Base-by-base conservation (phyloP, 2,797 vertebrate genomes). In the Psittacula derbiana region DNA sequence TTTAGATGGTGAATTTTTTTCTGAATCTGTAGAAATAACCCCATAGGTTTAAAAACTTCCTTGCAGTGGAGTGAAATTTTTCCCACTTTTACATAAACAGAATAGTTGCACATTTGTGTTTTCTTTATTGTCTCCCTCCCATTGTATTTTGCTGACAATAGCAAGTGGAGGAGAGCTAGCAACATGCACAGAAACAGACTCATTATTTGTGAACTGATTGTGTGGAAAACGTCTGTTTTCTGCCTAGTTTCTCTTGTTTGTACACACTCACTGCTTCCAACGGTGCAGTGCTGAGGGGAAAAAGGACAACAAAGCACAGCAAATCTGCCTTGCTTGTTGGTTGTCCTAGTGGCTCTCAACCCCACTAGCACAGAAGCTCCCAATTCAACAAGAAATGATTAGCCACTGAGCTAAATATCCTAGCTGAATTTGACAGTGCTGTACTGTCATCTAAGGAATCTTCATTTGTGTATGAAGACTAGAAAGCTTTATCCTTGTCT, bases 231-330 rank as follows among this genome's bases (percentile, higher is more conserved):
- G 75, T 88, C 67, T 92, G 81, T 92, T 91, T 97, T 94, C 81
- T 95, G 58, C 61, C 70, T 76, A 88, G 36, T 30, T 86, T 92
- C 49, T 40, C 80, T 95, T 95, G 95, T 95, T 97, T 94, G 86
- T 47, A 95, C 71, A 95, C 79, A 81, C 43, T 52, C 75, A 31
- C 16, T 53, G 38, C 78, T 91, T 82, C 76, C 65, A 93, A 15
- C 57, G 69, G 79, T 53, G 75, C 67, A 80, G 43, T 17, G 24
- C 44, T 20, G 21, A 72, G 82, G 64, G 67, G 64, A 27, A 55
- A 78, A 91, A 69, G 76, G 24, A 69, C 66, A 93, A 82, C 60
- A 88, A 79, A 86, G 33, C 41, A 49, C 12, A 79, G 55, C n/a
- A 41, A 86, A 55, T 80, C 24, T 70, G 27, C 46, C 4, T 7